Evolutionary conservation across 2,888 invertebrate species (phyloP), one percentile per base, ranked within the genome.

Genomic region (Galerucella nymphaeae): DNA sequence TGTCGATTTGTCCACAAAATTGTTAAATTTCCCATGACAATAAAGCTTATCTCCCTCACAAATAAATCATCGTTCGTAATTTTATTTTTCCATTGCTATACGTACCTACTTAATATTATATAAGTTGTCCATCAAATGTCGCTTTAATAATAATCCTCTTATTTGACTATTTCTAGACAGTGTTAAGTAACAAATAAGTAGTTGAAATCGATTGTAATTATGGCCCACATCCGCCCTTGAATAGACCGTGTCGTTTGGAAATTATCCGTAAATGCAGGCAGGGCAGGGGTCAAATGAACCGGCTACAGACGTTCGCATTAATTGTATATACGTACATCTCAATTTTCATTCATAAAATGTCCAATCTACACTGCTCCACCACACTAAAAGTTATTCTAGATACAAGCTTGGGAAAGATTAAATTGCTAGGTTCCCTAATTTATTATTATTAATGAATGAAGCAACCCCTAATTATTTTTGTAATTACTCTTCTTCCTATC

Each of bases 211-310:
- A 72, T 58, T 23, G 20, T 68, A 72, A 68, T 59, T 72, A 53
- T 64, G 57, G 48, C 64, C 65, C 64, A 72, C 72, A 64, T 68
- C 48, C 68, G 72, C 59, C 59, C 13, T 68, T 50, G 48, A 64
- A 69, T 69, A 55, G 61, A 42, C 45, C 63, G 45, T 41, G 63
- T 57, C 63, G 57, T 63, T 70, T 23, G 45, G 30, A 41, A 70
- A 70, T 70, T 55, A 70, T 63, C 70, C 63, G 42, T 41, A 57
- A 63, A 70, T 70, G 70, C 70, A 63, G 70, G 70, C 70, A 63
- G 70, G 57, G 62, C 62, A 70, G 55, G 57, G 70, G 70, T 70
- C 63, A 70, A 70, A 63, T 57, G 62, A 41, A 41, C 53, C 50
- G n/a, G 18, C 53, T 53, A 53, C 53, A 53, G 53, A 53, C 53